A percentile compares a stretch with the other conserved stretches of the same genome.
Conservation (phyloP, 2,888 invertebrate genomes). For the Oasisia sp. region DNA sequence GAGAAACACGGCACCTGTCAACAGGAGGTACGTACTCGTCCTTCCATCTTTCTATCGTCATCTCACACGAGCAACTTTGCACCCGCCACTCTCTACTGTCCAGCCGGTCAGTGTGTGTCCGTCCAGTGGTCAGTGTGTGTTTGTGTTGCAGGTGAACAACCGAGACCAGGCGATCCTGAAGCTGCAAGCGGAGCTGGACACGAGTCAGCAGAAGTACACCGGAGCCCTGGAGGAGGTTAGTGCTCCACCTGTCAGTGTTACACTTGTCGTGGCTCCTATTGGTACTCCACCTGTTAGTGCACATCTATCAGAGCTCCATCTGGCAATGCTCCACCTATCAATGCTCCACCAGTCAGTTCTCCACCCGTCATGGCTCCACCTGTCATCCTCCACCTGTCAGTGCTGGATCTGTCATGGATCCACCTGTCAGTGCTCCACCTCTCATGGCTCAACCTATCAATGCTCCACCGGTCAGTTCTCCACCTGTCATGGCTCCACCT, state of each 20-base stretch:
- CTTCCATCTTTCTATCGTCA: background rate
- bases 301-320: too few relatives aligned
- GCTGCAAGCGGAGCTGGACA: conserved; percentile 62
- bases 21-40: conserved; percentile 54
- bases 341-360: too few relatives aligned
- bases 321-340: too few relatives aligned
- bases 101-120: background rate
- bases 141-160: conserved; percentile 53
- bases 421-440: too few relatives aligned
- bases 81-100: too few relatives aligned
- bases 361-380: too few relatives aligned
- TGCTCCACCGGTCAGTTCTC: too few relatives aligned
- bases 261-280: background rate
- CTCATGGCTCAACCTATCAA: too few relatives aligned
- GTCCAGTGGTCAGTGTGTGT: conserved; percentile 8
- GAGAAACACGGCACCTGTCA: conserved; percentile 65
- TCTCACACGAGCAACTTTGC: background rate
- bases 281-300: too few relatives aligned
- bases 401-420: too few relatives aligned
- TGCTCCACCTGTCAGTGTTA: background rate
- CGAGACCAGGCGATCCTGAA: conserved; percentile 60
- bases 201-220: conserved; percentile 58
- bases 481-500: too few relatives aligned
- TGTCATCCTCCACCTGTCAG: too few relatives aligned
- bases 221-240: conserved; percentile 60